phyloP scores from a whole-genome alignment of 2,113 vertebrate species.

The Oryctolagus cuniculus region DNA sequence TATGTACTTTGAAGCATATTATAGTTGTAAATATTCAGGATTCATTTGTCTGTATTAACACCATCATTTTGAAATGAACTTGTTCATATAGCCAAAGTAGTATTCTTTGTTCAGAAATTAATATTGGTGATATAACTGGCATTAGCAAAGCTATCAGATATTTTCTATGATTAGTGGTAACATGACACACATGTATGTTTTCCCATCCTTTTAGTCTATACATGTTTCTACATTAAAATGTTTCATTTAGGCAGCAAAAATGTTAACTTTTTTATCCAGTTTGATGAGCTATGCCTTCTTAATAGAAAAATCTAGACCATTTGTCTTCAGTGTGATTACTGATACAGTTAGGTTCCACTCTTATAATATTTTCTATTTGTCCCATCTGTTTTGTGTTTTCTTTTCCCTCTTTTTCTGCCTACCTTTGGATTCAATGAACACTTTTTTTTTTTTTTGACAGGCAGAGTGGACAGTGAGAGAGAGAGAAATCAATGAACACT shows the following conservation, averaged over 20 bases:
- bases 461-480: no score
- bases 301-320: neutral
- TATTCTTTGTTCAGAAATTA: neutral
- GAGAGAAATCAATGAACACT: neutral
- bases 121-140: neutral
- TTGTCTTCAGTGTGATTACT: neutral
- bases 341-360: neutral
- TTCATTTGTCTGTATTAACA: neutral
- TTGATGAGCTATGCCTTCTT: neutral
- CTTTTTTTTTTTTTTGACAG: neutral
- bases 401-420: neutral
- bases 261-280: neutral
- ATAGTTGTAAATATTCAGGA: neutral
- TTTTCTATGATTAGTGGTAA: neutral
- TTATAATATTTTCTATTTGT: neutral
- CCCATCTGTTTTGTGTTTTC: neutral
- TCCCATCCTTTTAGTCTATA: neutral
- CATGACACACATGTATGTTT: neutral
- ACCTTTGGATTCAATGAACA: neutral
- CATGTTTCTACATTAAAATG: neutral
- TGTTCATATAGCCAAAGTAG: neutral
- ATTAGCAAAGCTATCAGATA: neutral
- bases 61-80: neutral
- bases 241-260: neutral
- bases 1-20: neutral